Conservation (phyloP, 2,888 invertebrate species). For the Phymatocera aterrima region DNA sequence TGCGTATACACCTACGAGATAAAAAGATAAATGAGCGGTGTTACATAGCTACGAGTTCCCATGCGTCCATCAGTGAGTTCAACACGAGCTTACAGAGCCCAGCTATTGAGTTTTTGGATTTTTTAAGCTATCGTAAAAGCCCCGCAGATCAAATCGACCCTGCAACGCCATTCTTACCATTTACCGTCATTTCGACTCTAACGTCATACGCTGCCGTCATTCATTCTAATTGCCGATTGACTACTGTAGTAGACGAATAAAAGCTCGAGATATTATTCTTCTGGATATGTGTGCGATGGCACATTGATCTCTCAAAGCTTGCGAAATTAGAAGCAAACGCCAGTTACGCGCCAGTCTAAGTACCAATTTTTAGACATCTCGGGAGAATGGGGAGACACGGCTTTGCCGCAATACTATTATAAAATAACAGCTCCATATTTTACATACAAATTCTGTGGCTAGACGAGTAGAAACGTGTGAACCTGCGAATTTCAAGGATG, state of each 20-base stretch:
- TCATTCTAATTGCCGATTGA: background rate
- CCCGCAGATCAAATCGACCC: background rate
- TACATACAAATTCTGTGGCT: background rate
- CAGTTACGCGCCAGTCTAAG: background rate
- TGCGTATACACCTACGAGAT: no score
- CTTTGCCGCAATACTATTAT: background rate
- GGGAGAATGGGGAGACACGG: background rate
- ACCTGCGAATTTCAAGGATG: background rate
- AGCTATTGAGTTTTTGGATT: background rate
- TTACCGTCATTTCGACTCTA: constrained; percentile 1
- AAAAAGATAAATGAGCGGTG: no score
- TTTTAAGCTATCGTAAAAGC: no score
- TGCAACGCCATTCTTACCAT: background rate
- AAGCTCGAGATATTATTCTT: background rate
- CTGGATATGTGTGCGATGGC: no score
- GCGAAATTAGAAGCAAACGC: background rate
- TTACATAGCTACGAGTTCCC: no score
- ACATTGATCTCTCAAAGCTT: background rate
- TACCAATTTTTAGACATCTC: background rate
- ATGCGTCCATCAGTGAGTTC: no score
- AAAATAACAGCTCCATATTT: background rate
- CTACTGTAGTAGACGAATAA: background rate
- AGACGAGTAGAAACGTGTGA: background rate
- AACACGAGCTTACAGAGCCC: background rate
- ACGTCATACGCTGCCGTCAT: background rate